Base-by-base conservation (phyloP, 1,140 invertebrate species). In the Babylonia areolata region DNA sequence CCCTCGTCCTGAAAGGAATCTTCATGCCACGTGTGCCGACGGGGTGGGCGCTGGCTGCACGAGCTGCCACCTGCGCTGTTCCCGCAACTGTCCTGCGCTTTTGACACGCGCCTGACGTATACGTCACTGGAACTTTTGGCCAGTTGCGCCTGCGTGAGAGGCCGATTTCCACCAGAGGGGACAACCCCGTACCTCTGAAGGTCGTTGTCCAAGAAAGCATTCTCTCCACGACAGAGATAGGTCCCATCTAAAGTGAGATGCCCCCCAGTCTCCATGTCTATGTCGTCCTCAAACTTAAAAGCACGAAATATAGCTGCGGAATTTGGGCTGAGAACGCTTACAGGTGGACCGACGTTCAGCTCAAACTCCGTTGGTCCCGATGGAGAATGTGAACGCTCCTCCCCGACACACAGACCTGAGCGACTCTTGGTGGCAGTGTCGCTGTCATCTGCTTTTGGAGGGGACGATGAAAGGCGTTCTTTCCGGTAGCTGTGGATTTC, bases 401-500 rank as follows among this genome's bases (percentile, higher is more conserved):
- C 71, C 0, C 31, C 12, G 31, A 33, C 31, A 20, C 71, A 2
- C 31, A 6, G 6, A 9, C 31, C 31, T 2, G 31, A 37, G 31
- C 31, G 20, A 31, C 2, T 15, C 31, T 11, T 12, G 71, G 31
- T 17, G 71, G 71, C 6, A 33, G n/a, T 31, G 6, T 15, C 37
- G 11, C 37, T 12, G 33, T 3, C 75, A 9, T 5, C 75, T 35
- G 17, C 37, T 37, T 2, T 5, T 3, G 37, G 28, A 12, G 75
- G 3, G 20, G 20, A 77, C 37, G 37, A 17, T 37, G 75, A 42
- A 31, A 11, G 71, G 75, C 35, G 20, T 11, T 51, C 69, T 33
- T 84, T 31, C 75, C 9, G 23, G 35, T 46, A 11, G 84, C 40
- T 73, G 40, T 77, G 82, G 33, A 89, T 39, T 64, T 87, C 88